Conservation (phyloP, 64 coral and sea anemone genomes). For the Catalaphyllia jardinei region DNA sequence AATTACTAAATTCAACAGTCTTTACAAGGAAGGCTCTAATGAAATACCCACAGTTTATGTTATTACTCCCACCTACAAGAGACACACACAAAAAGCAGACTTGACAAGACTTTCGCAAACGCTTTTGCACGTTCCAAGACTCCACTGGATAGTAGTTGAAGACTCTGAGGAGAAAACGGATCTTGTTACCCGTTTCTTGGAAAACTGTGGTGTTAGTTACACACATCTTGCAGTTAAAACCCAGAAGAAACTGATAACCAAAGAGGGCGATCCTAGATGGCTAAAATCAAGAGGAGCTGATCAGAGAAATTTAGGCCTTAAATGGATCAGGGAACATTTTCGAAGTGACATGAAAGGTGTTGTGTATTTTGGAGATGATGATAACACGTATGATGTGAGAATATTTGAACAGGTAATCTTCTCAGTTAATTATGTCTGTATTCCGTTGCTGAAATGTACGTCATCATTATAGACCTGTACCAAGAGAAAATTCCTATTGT, state of each 20-base stretch:
- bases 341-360: conserved; percentile 66
- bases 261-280: conserved; percentile 73
- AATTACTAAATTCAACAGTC: conserved; percentile 48
- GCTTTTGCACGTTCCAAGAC: conserved; percentile 75
- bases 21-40: background rate
- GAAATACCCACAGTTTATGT: conserved; percentile 76
- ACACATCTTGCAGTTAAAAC: conserved; percentile 79
- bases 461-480: too few species aligned
- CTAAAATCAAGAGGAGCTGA: conserved; percentile 80
- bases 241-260: conserved; percentile 51
- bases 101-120: conserved; percentile 94
- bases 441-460: too few species aligned
- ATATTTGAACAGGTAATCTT: conserved; percentile 88
- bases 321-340: conserved; percentile 79
- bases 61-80: conserved; percentile 85
- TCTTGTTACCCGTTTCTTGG: conserved; percentile 69
- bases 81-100: conserved; percentile 93
- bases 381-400: conserved; percentile 95
- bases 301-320: conserved; percentile 83
- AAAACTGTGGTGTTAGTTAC: conserved; percentile 49
- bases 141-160: conserved; percentile 97
- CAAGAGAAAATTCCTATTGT: too few species aligned
- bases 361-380: conserved; percentile 99
- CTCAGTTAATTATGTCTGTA: too few species aligned
- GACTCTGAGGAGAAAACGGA: conserved; percentile 72